Evolutionary conservation across 1,140 invertebrate species (phyloP).

Genomic region (Halictus rubicundus): DNA sequence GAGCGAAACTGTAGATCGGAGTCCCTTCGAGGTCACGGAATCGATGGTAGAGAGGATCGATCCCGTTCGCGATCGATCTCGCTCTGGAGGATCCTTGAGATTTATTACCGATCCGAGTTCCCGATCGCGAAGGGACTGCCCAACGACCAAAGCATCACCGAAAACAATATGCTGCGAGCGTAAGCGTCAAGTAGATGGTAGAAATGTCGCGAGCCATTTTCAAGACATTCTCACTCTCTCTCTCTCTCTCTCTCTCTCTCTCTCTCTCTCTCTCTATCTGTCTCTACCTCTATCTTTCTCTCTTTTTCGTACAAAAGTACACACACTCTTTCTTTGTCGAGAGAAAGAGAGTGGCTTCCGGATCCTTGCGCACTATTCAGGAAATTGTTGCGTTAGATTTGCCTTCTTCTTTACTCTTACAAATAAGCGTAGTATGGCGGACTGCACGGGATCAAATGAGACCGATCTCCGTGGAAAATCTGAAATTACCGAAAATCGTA

Average conservation of each 20-base stretch:
- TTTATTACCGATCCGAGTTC: neutral
- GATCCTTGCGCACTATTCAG: too few relatives aligned
- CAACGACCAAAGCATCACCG: slow-evolving; percentile 18
- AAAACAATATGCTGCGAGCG: neutral
- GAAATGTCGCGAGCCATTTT: neutral
- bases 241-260: slow-evolving; percentile 6
- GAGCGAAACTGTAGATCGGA: neutral
- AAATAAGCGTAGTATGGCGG: too few relatives aligned
- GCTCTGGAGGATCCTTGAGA: neutral
- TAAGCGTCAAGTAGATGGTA: neutral
- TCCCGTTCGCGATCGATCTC: too few relatives aligned
- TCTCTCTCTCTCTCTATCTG: slow-evolving; percentile 2
- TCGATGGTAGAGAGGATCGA: neutral
- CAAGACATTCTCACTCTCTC: neutral
- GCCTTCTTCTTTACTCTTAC: too few relatives aligned
- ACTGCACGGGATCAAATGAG: too few relatives aligned
- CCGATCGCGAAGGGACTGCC: neutral
- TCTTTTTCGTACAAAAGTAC: neutral
- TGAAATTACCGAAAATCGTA: too few relatives aligned
- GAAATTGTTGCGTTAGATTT: too few relatives aligned
- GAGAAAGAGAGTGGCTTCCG: slow-evolving; percentile 29
- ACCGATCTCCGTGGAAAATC: too few relatives aligned
- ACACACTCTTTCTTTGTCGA: slow-evolving; percentile 29
- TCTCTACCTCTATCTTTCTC: slow-evolving; percentile 19
- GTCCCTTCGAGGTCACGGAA: neutral